These are phyloP conservation scores for Leptosomus discolor DNA, from an alignment of 2,113 vertebrate species.

Conservation along the genomic window DNA sequence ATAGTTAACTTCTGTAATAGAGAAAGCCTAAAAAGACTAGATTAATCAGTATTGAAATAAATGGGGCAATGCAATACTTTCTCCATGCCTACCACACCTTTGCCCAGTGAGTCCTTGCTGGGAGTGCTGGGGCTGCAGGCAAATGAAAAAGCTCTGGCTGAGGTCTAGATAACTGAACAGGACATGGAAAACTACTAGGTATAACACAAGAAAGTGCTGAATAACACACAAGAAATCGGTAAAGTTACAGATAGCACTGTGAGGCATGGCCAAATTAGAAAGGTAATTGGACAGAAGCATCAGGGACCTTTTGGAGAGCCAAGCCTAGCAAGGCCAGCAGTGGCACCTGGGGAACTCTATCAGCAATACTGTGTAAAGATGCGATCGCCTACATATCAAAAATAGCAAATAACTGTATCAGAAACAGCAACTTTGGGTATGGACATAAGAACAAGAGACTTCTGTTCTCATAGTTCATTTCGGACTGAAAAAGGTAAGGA, in stretches of 20 bases:
- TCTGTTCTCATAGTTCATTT: neutral
- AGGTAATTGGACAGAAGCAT: neutral
- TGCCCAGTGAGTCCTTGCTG: neutral
- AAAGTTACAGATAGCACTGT: neutral
- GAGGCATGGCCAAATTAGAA: neutral
- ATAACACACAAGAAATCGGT: neutral
- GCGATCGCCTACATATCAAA: neutral
- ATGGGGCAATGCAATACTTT: neutral
- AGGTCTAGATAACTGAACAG: neutral
- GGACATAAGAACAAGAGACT: neutral
- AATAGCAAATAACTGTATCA: neutral
- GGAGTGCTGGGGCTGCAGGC: neutral
- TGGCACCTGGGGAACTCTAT: neutral
- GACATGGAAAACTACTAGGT: neutral
- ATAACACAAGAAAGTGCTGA: neutral
- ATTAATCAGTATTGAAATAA: neutral
- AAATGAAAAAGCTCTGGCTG: neutral
- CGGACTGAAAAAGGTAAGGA: neutral
- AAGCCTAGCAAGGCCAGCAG: neutral
- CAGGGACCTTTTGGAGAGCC: neutral
- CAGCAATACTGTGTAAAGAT: neutral
- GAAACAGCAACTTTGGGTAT: neutral
- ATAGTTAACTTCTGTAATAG: neutral
- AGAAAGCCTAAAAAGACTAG: neutral
- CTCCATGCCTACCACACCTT: neutral